A percentile compares a stretch with the other conserved stretches of the same genome.
Evolutionary conservation across 2,888 invertebrate genomes (phyloP).

Genomic region (Spodoptera littoralis): DNA sequence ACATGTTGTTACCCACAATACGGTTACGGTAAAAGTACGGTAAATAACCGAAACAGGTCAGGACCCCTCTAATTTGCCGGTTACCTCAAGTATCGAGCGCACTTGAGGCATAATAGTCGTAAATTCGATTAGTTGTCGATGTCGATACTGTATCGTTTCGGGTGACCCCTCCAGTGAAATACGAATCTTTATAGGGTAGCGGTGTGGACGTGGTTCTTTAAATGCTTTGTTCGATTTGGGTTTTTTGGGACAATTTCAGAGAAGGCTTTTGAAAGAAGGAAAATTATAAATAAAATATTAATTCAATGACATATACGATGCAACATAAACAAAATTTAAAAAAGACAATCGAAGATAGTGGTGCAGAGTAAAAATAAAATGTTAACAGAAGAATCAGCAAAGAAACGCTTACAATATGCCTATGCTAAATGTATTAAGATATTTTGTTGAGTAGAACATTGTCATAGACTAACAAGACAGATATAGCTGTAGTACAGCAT

Average conservation of each 20-base stretch:
- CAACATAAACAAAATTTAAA: too few species aligned
- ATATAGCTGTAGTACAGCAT: too few species aligned
- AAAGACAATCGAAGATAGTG: too few species aligned
- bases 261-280: too few species aligned
- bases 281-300: too few species aligned
- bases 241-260: background rate
- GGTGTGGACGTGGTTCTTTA: slow-evolving; percentile 4
- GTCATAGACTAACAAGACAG: too few species aligned
- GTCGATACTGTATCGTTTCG: slow-evolving; percentile 35
- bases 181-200: slow-evolving; percentile 15
- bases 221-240: background rate
- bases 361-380: too few species aligned
- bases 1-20: slow-evolving; percentile 20
- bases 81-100: slow-evolving; percentile 20
- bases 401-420: too few species aligned
- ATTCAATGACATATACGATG: too few species aligned
- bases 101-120: slow-evolving; percentile 37
- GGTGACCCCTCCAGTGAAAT: slow-evolving; percentile 26
- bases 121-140: slow-evolving; percentile 66
- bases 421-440: too few species aligned
- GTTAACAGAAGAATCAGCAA: too few species aligned
- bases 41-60: slow-evolving; percentile 40
- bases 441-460: too few species aligned
- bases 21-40: slow-evolving; percentile 20
- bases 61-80: slow-evolving; percentile 35